Conservation (phyloP, 2,797 vertebrate species). For the Toxotes lorentzi region DNA sequence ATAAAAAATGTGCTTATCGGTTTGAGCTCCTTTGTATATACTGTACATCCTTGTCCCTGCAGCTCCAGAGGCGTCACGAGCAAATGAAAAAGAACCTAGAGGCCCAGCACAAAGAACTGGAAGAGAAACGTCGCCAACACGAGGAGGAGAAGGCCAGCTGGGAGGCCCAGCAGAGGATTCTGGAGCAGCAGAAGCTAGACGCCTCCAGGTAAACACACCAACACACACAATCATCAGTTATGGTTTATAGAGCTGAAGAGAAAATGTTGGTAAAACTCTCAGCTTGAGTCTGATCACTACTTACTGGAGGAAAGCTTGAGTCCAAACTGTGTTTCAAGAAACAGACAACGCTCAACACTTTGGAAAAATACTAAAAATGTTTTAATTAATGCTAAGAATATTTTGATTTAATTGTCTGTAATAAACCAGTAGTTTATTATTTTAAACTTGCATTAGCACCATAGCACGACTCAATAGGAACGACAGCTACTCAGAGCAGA, state of each 20-base stretch:
- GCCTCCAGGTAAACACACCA: conserved; percentile 87
- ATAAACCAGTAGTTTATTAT: too few relatives aligned
- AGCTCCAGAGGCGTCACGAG: conserved; percentile 96
- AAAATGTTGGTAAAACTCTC: not conserved
- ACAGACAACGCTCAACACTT: too few relatives aligned
- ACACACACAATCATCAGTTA: not conserved
- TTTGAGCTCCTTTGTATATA: not conserved
- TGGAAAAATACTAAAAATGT: too few relatives aligned
- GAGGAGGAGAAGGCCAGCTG: conserved; percentile 93
- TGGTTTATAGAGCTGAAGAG: not conserved
- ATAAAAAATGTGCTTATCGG: not conserved
- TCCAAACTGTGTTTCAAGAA: too few relatives aligned
- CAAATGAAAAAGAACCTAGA: conserved; percentile 99
- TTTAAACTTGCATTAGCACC: not conserved
- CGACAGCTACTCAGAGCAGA: too few relatives aligned
- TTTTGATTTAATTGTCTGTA: too few relatives aligned
- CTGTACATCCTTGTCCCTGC: conserved; percentile 2
- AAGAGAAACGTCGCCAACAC: conserved; percentile 92
- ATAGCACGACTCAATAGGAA: not conserved
- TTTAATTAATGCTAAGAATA: too few relatives aligned
- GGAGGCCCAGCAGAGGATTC: conserved; percentile 93
- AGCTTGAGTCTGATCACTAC: not conserved
- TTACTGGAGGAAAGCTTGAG: not conserved
- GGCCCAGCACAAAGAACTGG: conserved; percentile 96
- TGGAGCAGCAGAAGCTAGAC: conserved; percentile 93